Base-by-base conservation (phyloP, 2,113 vertebrate species). In the Rhinoptilus africanus region DNA sequence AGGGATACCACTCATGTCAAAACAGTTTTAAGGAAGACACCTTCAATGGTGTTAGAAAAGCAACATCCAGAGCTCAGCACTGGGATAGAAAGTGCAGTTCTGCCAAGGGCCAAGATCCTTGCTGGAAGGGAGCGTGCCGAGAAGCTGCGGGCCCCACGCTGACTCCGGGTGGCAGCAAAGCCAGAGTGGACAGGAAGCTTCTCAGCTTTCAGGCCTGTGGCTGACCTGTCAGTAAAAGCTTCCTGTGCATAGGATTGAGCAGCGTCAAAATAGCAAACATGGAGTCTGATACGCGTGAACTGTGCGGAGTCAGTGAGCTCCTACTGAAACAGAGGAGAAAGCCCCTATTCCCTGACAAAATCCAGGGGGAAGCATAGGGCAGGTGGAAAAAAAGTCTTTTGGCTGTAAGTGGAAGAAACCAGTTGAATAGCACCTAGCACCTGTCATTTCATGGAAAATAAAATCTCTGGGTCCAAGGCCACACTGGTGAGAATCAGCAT, bases 221-320 rank as follows among this genome's bases (percentile, higher is more conserved):
- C 0, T 50, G 75, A 45, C 26, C 74, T 47, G 57, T n/a, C 79
- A 64, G 66, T 26, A 72, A 82, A 82, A 78, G 51, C 74, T 53
- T 79, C 78, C 57, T 0, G 2, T 9, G 37, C 30, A 16, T 0
- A 0, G 5, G 39, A 10, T 2, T 4, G 14, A 85, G 77, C 53
- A 48, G 43, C 45, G 68, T 8, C 66, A 39, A 35, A 59, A n/a
- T 48, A 64, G 13, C 2, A 85, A 88, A 54, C 35, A 28, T 1
- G 14, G 72, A 81, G 47, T 23, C 28, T 32, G 41, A 19, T 5
- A 7, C 8, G 15, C 54, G 47, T 57, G 69, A 41, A 9, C 47
- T 19, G 43, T 16, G 73, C 0, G 6, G 47, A 51, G 85, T 7
- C 43, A 43, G 34, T 2, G 15, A 75, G 89, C 4, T 26, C 37